Base-by-base conservation (phyloP, 1,140 invertebrate genomes). In the Tribolium castaneum region DNA sequence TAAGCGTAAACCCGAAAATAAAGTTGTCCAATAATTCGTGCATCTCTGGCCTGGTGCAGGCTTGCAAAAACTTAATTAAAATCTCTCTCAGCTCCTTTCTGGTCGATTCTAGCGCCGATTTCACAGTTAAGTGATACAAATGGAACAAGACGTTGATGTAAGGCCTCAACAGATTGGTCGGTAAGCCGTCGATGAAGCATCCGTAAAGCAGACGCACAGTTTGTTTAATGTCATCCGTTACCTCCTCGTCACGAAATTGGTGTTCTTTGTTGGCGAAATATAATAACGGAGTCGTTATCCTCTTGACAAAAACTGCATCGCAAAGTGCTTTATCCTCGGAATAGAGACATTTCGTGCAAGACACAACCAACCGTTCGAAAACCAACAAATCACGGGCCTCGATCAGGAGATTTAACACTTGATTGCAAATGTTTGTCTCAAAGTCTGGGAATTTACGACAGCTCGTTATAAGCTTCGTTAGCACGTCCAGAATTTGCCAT, bases 401-500 rank as follows among this genome's bases (percentile, higher is more conserved):
- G 35, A 84, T 85, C 76, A 90, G 82, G 75, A 91, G 85, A 45
- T 87, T 83, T n/a, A 86, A 82, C 9, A 92, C 74, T 85, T 91
- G 89, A 74, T 82, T 78, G 70, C 86, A 89, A 76, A 89, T 90
- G 80, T 88, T 90, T 80, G 91, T 90, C 80, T 87, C 82, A 30
- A 92, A 89, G 45, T 87, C 62, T 56, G 87, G 81, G 80, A 91
- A 90, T 74, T 90, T 90, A 51, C 74, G 80, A 35, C 82, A 78
- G 76, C 87, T 86, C 49, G 89, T 85, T 75, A 94, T 88, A 70
- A 94, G 88, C 86, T 89, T 90, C 34, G 90, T 90, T 76, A 94
- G 87, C 82, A 91, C 86, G 81, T 93, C 90, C 81, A 93, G 86
- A 87, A 91, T 91, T 80, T 90, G 89, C 92, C 92, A 94, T 79